These are phyloP conservation scores for Mormyrus iriodes DNA, from an alignment of 2,113 vertebrate species.

Conservation along the genomic window DNA sequence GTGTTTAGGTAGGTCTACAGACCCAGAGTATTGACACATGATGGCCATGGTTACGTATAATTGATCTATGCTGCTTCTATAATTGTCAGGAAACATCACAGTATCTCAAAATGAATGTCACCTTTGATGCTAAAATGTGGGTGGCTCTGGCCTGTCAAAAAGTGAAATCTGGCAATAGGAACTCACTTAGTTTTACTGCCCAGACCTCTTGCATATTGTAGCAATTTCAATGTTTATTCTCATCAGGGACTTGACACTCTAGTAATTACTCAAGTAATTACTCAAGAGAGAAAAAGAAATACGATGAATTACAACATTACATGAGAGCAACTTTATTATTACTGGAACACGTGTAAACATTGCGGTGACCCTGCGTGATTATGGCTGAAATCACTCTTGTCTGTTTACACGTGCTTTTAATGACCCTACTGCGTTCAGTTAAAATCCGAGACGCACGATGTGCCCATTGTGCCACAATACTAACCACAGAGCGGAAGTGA, in stretches of 20 bases:
- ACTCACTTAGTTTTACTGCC: neutral
- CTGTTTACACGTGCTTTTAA: conserved; percentile 3
- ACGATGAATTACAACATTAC: neutral
- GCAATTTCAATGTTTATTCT: neutral
- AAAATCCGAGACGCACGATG: neutral
- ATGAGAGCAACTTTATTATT: neutral
- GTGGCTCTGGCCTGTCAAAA: neutral
- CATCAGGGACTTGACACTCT: neutral
- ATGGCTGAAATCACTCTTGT: conserved; percentile 1
- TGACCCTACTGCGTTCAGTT: neutral
- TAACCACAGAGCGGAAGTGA: neutral
- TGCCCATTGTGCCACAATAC: neutral
- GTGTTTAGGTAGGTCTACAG: neutral
- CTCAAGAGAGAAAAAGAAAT: neutral
- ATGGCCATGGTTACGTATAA: neutral
- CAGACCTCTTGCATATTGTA: neutral
- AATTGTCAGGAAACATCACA: neutral
- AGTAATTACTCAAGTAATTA: neutral
- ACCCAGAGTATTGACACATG: neutral
- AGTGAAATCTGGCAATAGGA: neutral
- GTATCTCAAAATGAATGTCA: neutral
- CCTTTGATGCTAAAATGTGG: neutral
- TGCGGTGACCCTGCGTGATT: neutral
- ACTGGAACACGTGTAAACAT: neutral
- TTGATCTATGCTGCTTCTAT: neutral